phyloP scores from a whole-genome alignment of 2,797 vertebrate genomes.

The Alfaro cultratus region DNA sequence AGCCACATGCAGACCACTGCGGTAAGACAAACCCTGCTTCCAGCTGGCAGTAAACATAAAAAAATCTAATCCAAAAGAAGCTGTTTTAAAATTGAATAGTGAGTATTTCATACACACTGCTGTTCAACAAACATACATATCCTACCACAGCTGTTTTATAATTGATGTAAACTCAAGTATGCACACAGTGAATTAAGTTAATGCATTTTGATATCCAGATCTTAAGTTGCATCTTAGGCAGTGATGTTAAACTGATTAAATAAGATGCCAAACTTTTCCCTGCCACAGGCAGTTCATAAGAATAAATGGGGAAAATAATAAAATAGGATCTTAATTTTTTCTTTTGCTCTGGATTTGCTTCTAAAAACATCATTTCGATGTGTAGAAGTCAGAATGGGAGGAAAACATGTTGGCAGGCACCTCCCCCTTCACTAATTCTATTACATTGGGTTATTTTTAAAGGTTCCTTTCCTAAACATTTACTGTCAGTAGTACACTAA shows the following conservation, averaged over 20 bases:
- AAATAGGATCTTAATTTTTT: slow-evolving; percentile 32
- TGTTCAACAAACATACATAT: slow-evolving; percentile 24
- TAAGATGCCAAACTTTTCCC: slow-evolving; percentile 24
- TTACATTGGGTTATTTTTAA: slow-evolving; percentile 81
- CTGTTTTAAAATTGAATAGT: slow-evolving; percentile 43
- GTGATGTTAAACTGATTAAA: neutral
- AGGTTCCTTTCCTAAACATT: slow-evolving; percentile 83
- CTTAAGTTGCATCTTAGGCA: slow-evolving; percentile 15
- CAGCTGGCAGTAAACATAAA: slow-evolving; percentile 43
- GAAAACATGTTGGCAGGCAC: slow-evolving; percentile 63
- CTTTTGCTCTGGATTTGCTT: slow-evolving; percentile 43
- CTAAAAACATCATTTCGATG: slow-evolving; percentile 61
- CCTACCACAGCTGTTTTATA: slow-evolving; percentile 6
- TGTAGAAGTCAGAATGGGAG: slow-evolving; percentile 44
- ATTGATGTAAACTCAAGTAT: slow-evolving; percentile 11
- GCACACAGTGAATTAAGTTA: slow-evolving; percentile 6
- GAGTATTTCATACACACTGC: slow-evolving; percentile 48
- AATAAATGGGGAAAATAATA: slow-evolving; percentile 39
- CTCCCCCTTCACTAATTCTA: slow-evolving; percentile 76
- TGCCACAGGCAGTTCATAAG: slow-evolving; percentile 20
- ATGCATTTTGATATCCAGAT: slow-evolving; percentile 29
- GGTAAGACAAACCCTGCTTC: slow-evolving; percentile 43
- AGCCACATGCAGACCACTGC: slow-evolving; percentile 24
- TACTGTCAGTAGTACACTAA: slow-evolving; percentile 79
- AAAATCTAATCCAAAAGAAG: slow-evolving; percentile 39